A percentile compares a stretch with the other conserved stretches of the same genome.
phyloP scores from a whole-genome alignment of 2,113 vertebrate species.

The Entomyzon cyanotis region DNA sequence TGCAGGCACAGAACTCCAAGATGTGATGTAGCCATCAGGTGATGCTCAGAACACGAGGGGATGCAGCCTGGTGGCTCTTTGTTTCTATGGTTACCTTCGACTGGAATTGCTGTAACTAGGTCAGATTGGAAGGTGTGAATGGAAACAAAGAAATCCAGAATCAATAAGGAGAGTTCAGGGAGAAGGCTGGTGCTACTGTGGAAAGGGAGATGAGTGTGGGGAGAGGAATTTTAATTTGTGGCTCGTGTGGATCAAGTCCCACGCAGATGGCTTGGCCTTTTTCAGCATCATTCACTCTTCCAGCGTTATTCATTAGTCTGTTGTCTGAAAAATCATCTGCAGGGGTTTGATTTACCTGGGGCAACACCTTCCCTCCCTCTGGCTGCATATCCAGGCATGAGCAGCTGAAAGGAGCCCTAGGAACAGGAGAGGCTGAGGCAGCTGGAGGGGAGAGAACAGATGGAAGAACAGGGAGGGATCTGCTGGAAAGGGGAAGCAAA shows the following conservation, averaged over 20 bases:
- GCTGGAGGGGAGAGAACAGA: not conserved
- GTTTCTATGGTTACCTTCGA: slow-evolving; percentile 57
- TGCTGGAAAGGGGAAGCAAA: not conserved
- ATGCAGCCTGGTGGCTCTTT: not conserved
- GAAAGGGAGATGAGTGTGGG: not conserved
- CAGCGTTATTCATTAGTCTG: too few species aligned
- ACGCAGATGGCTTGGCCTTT: not conserved
- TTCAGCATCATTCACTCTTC: not conserved
- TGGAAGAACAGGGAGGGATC: not conserved
- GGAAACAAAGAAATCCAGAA: not conserved
- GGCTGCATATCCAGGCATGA: not conserved
- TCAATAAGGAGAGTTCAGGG: not conserved
- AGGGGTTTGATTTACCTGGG: not conserved
- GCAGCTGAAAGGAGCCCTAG: not conserved
- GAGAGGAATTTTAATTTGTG: not conserved
- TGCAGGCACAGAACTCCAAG: not conserved
- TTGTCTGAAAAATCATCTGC: not conserved
- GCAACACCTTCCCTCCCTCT: not conserved
- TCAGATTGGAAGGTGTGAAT: slow-evolving; percentile 35
- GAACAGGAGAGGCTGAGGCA: not conserved
- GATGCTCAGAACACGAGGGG: not conserved
- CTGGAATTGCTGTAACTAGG: slow-evolving; percentile 20
- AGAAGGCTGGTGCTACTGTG: not conserved
- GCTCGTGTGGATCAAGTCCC: accelerated
- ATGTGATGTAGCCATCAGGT: not conserved